Percentiles rank a stretch among this genome's conserved stretches.
phyloP scores from a whole-genome alignment of 2,113 vertebrate genomes.

The Campylomormyrus numenius region DNA sequence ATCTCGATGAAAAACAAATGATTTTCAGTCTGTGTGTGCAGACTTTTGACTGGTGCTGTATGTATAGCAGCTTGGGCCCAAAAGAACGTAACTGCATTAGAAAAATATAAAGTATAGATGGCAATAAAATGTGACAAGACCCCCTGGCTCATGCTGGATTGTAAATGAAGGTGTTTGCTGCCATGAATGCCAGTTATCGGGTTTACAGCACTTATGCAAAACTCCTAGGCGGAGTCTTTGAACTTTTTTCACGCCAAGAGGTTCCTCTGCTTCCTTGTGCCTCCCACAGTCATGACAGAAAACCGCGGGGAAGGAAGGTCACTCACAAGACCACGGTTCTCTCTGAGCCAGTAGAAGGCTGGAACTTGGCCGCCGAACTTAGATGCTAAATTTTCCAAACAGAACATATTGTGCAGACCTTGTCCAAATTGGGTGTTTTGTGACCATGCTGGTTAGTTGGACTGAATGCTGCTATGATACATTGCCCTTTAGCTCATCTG shows the following conservation, averaged over 20 bases:
- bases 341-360: not conserved
- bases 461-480: constrained; percentile 29
- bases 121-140: not conserved
- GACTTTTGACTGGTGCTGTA: not conserved
- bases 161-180: not conserved
- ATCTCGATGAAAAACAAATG: not conserved
- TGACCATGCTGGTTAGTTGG: not conserved
- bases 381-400: not conserved
- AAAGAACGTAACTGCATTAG: not conserved
- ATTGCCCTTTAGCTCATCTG: constrained; percentile 33
- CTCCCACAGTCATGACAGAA: not conserved
- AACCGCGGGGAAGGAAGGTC: not conserved
- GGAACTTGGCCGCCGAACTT: not conserved
- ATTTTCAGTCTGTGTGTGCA: not conserved
- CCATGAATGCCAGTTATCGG: not conserved
- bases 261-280: not conserved
- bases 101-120: not conserved
- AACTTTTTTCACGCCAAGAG: not conserved
- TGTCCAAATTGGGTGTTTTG: not conserved
- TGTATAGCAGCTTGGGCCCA: not conserved
- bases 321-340: too few species aligned
- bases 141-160: not conserved
- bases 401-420: not conserved
- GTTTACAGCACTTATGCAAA: not conserved
- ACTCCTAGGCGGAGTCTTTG: not conserved